These are phyloP conservation scores for Samia ricini DNA, from an alignment of 1,140 invertebrate genomes.

Conservation along the genomic window DNA sequence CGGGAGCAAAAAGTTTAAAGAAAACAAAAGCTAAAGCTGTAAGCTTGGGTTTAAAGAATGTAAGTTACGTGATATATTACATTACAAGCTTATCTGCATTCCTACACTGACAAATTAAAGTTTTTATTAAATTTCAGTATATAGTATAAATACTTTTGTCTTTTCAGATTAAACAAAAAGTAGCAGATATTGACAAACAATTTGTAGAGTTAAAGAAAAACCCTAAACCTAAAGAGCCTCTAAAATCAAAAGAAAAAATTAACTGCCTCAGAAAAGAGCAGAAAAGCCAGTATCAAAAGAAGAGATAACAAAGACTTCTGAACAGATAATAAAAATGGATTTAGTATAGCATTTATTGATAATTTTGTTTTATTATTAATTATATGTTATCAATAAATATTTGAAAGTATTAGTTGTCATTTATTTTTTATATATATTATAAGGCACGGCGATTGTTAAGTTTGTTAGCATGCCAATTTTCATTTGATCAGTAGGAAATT, in stretches of 20 bases:
- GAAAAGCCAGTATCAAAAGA: conserved; percentile 53
- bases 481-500: too few relatives aligned
- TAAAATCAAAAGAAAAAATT: conserved; percentile 16
- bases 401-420: neutral
- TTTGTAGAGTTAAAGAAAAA: conserved; percentile 57
- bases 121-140: too few relatives aligned
- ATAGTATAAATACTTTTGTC: conserved; percentile 2
- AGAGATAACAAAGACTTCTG: conserved; percentile 50
- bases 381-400: neutral
- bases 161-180: conserved; percentile 67
- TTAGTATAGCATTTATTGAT: conserved; percentile 34
- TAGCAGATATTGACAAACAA: conserved; percentile 63
- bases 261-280: conserved; percentile 35
- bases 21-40: conserved; percentile 69
- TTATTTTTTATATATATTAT: neutral
- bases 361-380: conserved; percentile 10
- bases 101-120: too few relatives aligned
- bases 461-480: too few relatives aligned
- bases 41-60: conserved; percentile 67
- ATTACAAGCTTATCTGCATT: too few relatives aligned
- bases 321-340: conserved; percentile 63
- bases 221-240: conserved; percentile 25
- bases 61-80: conserved; percentile 42
- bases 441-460: too few relatives aligned
- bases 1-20: conserved; percentile 69